Base-by-base conservation (phyloP, 2,888 invertebrate species). In the Lepeophtheirus nordmannii region DNA sequence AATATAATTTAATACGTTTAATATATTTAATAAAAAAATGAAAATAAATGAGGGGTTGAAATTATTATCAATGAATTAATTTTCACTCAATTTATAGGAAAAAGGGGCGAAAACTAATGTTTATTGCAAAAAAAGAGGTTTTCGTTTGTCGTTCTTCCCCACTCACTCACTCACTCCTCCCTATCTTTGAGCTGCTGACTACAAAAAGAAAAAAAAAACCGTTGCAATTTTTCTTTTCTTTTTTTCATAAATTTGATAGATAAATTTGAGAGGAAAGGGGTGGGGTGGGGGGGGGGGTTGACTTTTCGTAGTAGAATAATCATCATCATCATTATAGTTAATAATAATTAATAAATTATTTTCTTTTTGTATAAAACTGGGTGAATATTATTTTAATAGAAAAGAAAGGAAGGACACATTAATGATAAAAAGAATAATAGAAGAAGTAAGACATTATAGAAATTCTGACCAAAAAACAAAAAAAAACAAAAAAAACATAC, bases 361-460 rank as follows among this genome's bases (percentile, higher is more conserved):
- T 30, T 30, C 17, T 46, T 46, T 17, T 46, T 46, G 53, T 46
- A 46, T 46, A 46, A 46, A 46, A 46, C 53, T 46, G 53, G 53
- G 53, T 46, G 53, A 46, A 46, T 46, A 46, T 46, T 17, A 46
- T 46, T 46, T 46, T 46, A 46, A 46, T n/a, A n/a, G 17, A n/a
- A 46, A 46, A 17, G 17, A 46, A 46, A 46, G 53, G 53, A 17
- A 17, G 14, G 14, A 46, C 53, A 46, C 53, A 46, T 30, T 30
- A 30, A 30, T 30, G 7, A 30, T 30, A 30, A 30, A 30, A 30
- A 30, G 30, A 30, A 30, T 30, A 30, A 5, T 30, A 30, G 7
- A 5, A 30, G 30, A 30, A 30, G 7, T 30, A 30, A 30, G 30
- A 30, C 3, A 30, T 30, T 30, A 30, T 30, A 30, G 30, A 30